Evolutionary conservation across 2,888 invertebrate genomes (phyloP).

Genomic region (Hirtodrosophila histrioides): DNA sequence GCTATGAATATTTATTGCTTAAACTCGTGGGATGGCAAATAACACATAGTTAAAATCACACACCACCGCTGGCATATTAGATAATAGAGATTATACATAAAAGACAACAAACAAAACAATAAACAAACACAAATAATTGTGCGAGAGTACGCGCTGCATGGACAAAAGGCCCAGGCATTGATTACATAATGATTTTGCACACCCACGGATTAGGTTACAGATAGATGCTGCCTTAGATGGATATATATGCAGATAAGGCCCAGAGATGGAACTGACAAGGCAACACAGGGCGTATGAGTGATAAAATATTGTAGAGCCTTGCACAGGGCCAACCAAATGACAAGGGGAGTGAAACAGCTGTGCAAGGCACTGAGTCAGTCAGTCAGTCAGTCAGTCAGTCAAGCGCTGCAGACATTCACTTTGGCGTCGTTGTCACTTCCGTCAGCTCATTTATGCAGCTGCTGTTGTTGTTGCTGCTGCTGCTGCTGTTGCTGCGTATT

Average conservation of each 20-base stretch:
- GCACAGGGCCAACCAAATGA: constrained; percentile 13
- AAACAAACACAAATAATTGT: constrained; percentile 57
- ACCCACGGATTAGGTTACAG: constrained; percentile 52
- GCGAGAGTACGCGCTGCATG: constrained; percentile 31
- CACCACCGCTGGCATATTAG: constrained; percentile 46
- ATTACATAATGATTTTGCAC: constrained; percentile 60
- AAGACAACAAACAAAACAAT: constrained; percentile 25
- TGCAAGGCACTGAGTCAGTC: constrained; percentile 21
- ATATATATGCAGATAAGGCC: constrained; percentile 16
- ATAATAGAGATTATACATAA: constrained; percentile 62
- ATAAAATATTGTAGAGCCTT: constrained; percentile 38
- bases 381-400: constrained; percentile 31
- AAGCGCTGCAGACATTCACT: constrained; percentile 64
- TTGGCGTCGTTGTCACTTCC: constrained; percentile 61
- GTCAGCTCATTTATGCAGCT: constrained; percentile 71
- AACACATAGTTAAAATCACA: constrained; percentile 29
- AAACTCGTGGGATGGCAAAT: constrained; percentile 64
- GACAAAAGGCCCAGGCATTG: constrained; percentile 42
- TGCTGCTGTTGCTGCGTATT: constrained; percentile 57
- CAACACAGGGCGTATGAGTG: constrained; percentile 41
- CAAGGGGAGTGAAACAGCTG: constrained; percentile 32
- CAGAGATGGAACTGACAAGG: constrained; percentile 8
- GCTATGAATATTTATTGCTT: constrained; percentile 71
- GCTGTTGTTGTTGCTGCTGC: constrained; percentile 34
- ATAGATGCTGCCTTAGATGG: constrained; percentile 32